A percentile compares a stretch with the other conserved stretches of the same genome.
Conservation (phyloP, 2,113 vertebrate species). For the Hippolais icterina region DNA sequence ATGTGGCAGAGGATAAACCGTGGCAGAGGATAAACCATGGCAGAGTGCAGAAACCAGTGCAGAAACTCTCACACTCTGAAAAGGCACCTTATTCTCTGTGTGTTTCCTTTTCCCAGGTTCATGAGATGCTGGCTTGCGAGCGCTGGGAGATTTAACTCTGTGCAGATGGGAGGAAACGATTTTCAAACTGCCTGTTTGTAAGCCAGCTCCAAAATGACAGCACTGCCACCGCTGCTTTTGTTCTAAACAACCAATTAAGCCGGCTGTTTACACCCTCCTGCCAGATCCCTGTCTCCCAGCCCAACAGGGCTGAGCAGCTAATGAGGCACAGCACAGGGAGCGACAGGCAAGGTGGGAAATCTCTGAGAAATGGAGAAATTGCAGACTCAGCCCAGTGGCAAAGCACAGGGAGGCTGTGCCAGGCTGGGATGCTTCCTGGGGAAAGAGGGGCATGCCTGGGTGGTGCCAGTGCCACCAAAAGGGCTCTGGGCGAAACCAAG, state of each 20-base stretch:
- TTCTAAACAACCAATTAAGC: conserved; percentile 72
- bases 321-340: conserved; percentile 58
- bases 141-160: neutral
- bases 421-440: neutral
- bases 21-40: neutral
- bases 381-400: neutral
- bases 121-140: accelerated
- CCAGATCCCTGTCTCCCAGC: conserved; percentile 55
- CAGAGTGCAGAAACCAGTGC: neutral
- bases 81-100: neutral
- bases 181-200: conserved; percentile 49
- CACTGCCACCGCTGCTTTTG: conserved; percentile 27
- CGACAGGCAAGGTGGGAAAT: neutral
- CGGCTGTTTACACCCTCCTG: conserved; percentile 60
- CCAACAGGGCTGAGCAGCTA: conserved; percentile 50
- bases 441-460: neutral
- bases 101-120: neutral
- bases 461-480: neutral
- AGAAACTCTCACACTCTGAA: neutral
- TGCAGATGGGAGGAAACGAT: conserved; percentile 31
- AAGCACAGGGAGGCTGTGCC: neutral
- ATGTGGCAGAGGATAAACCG: neutral
- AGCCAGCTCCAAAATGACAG: conserved; percentile 36
- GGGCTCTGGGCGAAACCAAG: neutral
- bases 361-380: neutral